phyloP scores from a whole-genome alignment of 1,140 invertebrate species.

The Conopomorpha cramerella region DNA sequence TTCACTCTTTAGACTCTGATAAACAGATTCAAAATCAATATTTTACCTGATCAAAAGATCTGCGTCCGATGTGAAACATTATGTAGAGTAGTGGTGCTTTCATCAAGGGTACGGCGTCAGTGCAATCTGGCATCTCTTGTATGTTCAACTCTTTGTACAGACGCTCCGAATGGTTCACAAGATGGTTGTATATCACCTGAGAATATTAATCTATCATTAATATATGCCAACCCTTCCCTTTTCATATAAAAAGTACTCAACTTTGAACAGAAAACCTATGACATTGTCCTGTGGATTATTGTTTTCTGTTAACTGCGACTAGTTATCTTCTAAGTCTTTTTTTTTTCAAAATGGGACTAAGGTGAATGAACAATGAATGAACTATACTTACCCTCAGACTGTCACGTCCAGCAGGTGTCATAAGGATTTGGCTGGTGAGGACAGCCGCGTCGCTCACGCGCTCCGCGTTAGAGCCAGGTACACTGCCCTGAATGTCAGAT shows the following conservation, averaged over 20 bases:
- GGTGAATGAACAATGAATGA: too few species aligned
- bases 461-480: slow-evolving; percentile 30
- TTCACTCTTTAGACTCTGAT: not conserved
- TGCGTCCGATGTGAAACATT: slow-evolving; percentile 77
- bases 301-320: too few species aligned
- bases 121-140: slow-evolving; percentile 26
- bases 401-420: slow-evolving; percentile 57
- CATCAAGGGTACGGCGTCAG: slow-evolving; percentile 38
- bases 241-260: too few species aligned
- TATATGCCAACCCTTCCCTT: too few species aligned
- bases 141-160: slow-evolving; percentile 64
- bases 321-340: too few species aligned
- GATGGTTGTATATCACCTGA: slow-evolving; percentile 70
- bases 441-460: slow-evolving; percentile 28
- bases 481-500: slow-evolving; percentile 20
- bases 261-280: too few species aligned
- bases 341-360: too few species aligned
- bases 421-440: slow-evolving; percentile 54
- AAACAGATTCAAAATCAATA: not conserved
- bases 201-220: slow-evolving; percentile 12
- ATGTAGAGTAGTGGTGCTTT: slow-evolving; percentile 67
- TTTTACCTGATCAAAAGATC: slow-evolving; percentile 71
- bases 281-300: too few species aligned
- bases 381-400: slow-evolving; percentile 57
- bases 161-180: slow-evolving; percentile 70